These are phyloP conservation scores for Cryptocephalus primarius DNA, from an alignment of 2,888 invertebrate species.

Conservation along the genomic window DNA sequence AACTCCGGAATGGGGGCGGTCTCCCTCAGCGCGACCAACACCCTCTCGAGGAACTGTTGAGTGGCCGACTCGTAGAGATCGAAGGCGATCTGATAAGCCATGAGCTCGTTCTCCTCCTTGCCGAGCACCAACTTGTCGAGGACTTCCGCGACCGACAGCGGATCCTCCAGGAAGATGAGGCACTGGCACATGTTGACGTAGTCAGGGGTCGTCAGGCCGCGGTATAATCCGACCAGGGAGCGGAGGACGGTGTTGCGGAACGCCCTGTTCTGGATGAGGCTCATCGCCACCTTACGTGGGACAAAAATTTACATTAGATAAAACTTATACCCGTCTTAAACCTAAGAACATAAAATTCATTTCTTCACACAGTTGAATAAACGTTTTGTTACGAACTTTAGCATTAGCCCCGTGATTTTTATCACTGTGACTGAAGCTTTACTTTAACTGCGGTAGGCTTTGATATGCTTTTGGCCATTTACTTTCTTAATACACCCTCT, in stretches of 20 bases:
- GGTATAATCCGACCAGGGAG: constrained; percentile 80
- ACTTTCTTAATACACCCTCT: too few species aligned
- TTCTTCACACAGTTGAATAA: too few species aligned
- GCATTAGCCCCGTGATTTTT: too few species aligned
- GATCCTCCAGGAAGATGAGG: constrained; percentile 91
- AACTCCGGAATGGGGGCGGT: constrained; percentile 75
- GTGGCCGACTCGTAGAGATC: constrained; percentile 99
- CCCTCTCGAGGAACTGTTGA: constrained; percentile 88
- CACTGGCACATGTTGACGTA: constrained; percentile 99
- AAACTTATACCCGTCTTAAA: too few species aligned
- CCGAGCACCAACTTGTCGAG: constrained; percentile 81
- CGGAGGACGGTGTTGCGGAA: constrained; percentile 87
- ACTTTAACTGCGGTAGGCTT: too few species aligned
- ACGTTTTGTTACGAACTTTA: too few species aligned
- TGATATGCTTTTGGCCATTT: too few species aligned
- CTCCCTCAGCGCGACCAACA: constrained; percentile 69
- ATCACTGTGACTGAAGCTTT: too few species aligned
- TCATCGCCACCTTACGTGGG: constrained; percentile 87
- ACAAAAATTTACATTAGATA: background rate
- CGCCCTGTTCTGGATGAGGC: constrained; percentile 85
- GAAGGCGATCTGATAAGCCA: constrained; percentile 98
- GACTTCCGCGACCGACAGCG: constrained; percentile 84
- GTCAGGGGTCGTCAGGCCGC: constrained; percentile 82
- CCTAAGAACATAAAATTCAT: too few species aligned
- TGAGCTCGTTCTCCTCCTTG: constrained; percentile 58